Base-by-base conservation (phyloP, 2,888 invertebrate genomes). In the Flabesymbios commensalis region DNA sequence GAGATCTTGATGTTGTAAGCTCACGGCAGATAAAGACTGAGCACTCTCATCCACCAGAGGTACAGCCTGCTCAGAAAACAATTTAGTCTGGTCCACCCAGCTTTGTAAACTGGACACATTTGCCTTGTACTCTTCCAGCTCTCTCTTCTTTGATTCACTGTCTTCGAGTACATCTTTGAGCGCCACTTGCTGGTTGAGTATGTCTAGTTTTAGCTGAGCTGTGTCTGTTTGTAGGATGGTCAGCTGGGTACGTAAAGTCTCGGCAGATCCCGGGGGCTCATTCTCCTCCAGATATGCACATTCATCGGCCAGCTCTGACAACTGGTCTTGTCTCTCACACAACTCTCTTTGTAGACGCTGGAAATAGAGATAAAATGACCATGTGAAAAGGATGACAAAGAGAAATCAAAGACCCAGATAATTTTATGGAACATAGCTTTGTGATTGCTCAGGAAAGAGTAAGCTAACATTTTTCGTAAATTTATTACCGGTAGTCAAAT, bases 261-360 rank as follows among this genome's bases (percentile, higher is more conserved):
- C 74, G 0, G 74, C 75, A 24, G 67, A 59, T 3, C 65, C 65
- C 0, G 75, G 73, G 0, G 70, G 57, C 53, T 75, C 78, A 43
- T 69, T 56, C 32, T 74, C 74, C 66, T 74, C 72, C 14, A 79
- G 61, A 39, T 66, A 69, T 55, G 78, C 78, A 70, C 77, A 79
- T 63, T 75, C 75, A 4, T 79, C 71, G 3, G 74, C 74, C 33
- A 79, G 69, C 61, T 79, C 79, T 5, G 77, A 75, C 32, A 80
- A 69, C 58, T 72, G 67, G 58, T 75, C 75, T 28, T 78, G 68
- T 5, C 65, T 64, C 24, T 63, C 65, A 57, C 72, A 75, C 31
- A 79, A 55, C 49, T 78, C 74, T 52, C 72, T 71, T 58, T 77
- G 77, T 19, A 78, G 65, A 26, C 70, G 70, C 77, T 78, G 65